Evolutionary conservation across 2,113 vertebrate genomes (phyloP), one percentile per base, ranked within the genome.

Genomic region (Condylura cristata): DNA sequence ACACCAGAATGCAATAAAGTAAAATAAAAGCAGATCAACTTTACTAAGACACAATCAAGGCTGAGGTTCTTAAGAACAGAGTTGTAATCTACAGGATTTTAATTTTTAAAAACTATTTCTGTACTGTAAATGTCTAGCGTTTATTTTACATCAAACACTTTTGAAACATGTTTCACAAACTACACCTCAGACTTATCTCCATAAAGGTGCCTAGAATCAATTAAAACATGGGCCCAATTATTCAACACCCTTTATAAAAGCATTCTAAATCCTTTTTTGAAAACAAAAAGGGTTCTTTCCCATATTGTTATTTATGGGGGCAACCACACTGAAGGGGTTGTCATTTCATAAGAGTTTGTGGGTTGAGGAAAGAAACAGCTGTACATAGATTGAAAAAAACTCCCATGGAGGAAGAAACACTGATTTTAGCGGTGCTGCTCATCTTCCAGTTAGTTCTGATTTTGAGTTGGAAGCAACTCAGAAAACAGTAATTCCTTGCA

Each of bases 131-230:
- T 97, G 96, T 96, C 98, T 98, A 98, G 97, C 16, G 13, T 94
- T 98, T 98, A 98, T 98, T 98, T 97, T 98, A 98, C 97, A 98
- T 97, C 96, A 96, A 98, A 98, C 97, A 98, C 97, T 97, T 98
- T 94, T 94, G 91, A 26, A 97, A 97, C 97, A 97, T 97, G 96
- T 98, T 98, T 98, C 97, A 98, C 97, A 95, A 98, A 98, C 96
- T 98, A 97, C 78, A 89, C 95, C 97, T 97, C 97, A 97, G 97
- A 97, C 89, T 1, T 90, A 97, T 95, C 98, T 97, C 95, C 97
- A 97, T 70, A 90, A 96, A 97, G 91, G 92, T 96, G 97, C 74
- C 96, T 98, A 98, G 87, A 93, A 78, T 97, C 96, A 93, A 86
- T 96, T 97, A 87, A 97, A 97, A 98, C 95, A 96, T 96, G 91